Base-by-base conservation (phyloP, 1,140 invertebrate species). In the Drosophila serrata region DNA sequence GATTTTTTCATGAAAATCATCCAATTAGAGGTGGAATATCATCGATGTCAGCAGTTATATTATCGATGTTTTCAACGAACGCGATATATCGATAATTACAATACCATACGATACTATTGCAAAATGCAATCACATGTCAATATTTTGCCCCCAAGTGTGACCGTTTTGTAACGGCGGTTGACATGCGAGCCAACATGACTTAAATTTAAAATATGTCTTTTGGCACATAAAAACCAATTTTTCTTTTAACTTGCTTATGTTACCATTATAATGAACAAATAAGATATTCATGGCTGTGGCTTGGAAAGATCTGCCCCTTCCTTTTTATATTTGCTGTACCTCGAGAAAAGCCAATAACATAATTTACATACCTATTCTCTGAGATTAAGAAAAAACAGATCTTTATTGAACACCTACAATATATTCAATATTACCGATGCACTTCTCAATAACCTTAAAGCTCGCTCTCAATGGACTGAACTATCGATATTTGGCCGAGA, bases 401-500 rank as follows among this genome's bases (percentile, higher is more conserved):
- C 17, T 8, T 68, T 5, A 13, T 12, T 8, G 7, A 27, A 24
- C 4, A 17, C 8, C 7, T 29, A 33, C 3, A 15, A 6, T 6
- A 12, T 22, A 56, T 11, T 24, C 3, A 17, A 39, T n/a, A 55
- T 22, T n/a, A 0, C 6, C 22, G n/a, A 24, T 35, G 9, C 19
- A 12, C 4, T 53, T 35, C 35, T 11, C 17, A 33, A 37, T 13
- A 35, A 15, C 31, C 31, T n/a, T 24, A 61, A 61, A 33, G 19
- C 61, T 60, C 19, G 8, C 33, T 22, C 29, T 1, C 6, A 9
- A 27, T 40, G 12, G 8, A 3, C 33, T 35, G 7, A 13, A 62
- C 62, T 65, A 65, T 62, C 40, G 61, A 62, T 62, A 65, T 57
- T 22, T 22, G 57, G 9, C 31, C 7, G n/a, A 62, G 29, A 45